These are phyloP conservation scores for Trigoniulus corallinus DNA, from an alignment of 1,140 invertebrate genomes.

Conservation along the genomic window DNA sequence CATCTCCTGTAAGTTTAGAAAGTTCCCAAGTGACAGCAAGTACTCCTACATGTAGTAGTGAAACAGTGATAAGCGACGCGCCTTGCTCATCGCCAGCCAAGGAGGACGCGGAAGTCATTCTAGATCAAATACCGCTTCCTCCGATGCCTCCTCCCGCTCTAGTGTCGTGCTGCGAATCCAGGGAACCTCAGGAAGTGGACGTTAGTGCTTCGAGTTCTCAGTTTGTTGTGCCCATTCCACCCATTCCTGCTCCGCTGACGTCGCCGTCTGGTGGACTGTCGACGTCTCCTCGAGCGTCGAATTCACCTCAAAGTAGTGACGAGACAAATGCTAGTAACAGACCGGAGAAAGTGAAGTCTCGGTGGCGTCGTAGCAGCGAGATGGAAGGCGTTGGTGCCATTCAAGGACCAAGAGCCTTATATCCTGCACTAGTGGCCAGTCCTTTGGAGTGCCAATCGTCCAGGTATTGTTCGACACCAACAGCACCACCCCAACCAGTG, in stretches of 20 bases:
- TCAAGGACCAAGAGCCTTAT: conserved; percentile 25
- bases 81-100: not conserved
- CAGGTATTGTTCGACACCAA: too few species aligned
- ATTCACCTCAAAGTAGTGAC: not conserved
- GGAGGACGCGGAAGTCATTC: too few species aligned
- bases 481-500: not conserved
- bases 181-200: not conserved
- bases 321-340: conserved; percentile 22
- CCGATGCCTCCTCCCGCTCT: too few species aligned
- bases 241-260: not conserved
- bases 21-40: not conserved
- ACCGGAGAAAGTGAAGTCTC: conserved; percentile 68
- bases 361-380: conserved; percentile 66
- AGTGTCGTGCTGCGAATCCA: not conserved
- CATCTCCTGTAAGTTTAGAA: too few species aligned
- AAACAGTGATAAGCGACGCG: too few species aligned
- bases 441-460: too few species aligned
- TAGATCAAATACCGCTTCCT: not conserved
- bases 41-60: not conserved
- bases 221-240: not conserved
- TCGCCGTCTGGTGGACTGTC: not conserved
- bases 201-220: not conserved
- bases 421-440: too few species aligned
- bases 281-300: not conserved
- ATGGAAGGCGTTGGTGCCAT: conserved; percentile 42